Base-by-base conservation (phyloP, 2,888 invertebrate genomes). In the Idaea aversata region DNA sequence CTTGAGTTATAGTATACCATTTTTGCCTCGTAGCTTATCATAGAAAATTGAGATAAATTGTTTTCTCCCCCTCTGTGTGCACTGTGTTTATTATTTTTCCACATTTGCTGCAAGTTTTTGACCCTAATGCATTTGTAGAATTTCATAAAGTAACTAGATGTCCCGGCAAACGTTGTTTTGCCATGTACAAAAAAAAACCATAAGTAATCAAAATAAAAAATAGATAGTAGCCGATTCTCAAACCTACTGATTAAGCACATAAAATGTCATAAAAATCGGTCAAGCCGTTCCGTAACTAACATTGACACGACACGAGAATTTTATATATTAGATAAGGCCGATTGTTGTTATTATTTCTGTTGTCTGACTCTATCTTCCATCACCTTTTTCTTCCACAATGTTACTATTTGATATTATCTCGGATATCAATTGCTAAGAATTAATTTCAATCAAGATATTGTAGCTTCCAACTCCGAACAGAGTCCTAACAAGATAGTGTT, bases 1-100 rank as follows among this genome's bases (percentile, higher is more conserved):
- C 76, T 79, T 84, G 81, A 83, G 81, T 84, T 82, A 84, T 83
- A 77, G 79, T 80, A 75, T 79, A 77, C 70, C 78, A 74, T 78
- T 78, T 78, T 77, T 78, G 72, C 75, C 75, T 75, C 71, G 70
- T 71, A 66, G 71, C 71, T 69, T 73, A 72, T 64, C 72, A 71
- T 69, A 70, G 65, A 67, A 72, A 72, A 73, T 72, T 75, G 72
- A 75, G 72, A 75, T 73, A 71, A 73, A 73, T 71, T 63, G 65
- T 59, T 70, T 70, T 70, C 69, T 71, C 67, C 70, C 68, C 71
- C 70, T 67, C 65, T 67, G 71, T 59, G 47, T 61, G 64, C 63
- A 65, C 63, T 67, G 64, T 68, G 64, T 65, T 36, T 38, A 13
- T 47, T 38, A 34, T 67, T 62, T 67, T 61, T 61, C 15, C 58